These are phyloP conservation scores for Lepidurus apus DNA, from an alignment of 1,140 invertebrate genomes.

Conservation along the genomic window DNA sequence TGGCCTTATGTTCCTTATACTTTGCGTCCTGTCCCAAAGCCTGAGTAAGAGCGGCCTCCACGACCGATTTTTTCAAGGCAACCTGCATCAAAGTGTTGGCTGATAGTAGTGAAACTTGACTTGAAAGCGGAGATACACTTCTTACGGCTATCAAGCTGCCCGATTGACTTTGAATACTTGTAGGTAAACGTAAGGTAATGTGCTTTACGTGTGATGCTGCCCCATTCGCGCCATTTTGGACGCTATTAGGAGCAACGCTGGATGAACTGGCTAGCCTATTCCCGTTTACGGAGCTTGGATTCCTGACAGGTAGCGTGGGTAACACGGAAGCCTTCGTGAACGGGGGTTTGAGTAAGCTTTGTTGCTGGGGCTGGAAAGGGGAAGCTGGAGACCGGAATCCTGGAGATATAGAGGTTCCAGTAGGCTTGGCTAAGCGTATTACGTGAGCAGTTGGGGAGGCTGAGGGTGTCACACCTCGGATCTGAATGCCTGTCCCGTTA, in stretches of 20 bases:
- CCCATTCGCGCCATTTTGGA: neutral
- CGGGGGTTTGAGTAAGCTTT: neutral
- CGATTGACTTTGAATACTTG: neutral
- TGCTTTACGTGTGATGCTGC: neutral
- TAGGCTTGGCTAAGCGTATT: neutral
- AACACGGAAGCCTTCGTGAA: neutral
- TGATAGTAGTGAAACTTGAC: neutral
- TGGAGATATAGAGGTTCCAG: neutral
- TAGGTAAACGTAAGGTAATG: neutral
- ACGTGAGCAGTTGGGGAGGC: neutral
- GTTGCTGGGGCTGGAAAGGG: neutral
- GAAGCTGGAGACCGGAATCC: neutral
- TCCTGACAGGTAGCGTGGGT: neutral
- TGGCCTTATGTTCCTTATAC: slow-evolving; percentile 24
- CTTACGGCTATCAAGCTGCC: neutral
- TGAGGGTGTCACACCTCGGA: neutral
- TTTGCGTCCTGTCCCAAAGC: neutral
- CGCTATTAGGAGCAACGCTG: neutral
- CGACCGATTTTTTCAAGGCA: neutral
- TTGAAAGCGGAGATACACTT: neutral
- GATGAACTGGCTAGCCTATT: neutral
- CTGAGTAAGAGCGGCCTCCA: neutral
- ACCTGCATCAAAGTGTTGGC: neutral
- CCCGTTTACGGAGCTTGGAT: neutral
- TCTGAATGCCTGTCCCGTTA: neutral